A percentile compares a stretch with the other conserved stretches of the same genome.
Evolutionary conservation across 1,140 invertebrate species (phyloP).

Genomic region (Myzus persicae): DNA sequence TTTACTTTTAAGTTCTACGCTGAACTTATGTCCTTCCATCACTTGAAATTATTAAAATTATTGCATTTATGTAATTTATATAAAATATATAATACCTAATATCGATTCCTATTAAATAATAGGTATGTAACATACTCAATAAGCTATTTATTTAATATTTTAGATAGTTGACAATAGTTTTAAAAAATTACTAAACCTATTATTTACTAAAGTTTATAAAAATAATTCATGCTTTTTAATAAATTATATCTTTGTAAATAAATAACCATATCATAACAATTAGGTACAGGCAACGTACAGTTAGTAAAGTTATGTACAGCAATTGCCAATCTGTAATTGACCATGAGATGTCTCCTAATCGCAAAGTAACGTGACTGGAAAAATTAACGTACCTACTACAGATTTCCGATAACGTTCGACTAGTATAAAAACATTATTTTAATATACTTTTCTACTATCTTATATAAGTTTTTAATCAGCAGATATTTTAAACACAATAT

Average conservation of each 20-base stretch:
- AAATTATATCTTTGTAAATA: neutral
- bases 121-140: neutral
- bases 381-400: neutral
- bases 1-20: neutral
- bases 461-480: neutral
- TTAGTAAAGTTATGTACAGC: neutral
- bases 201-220: neutral
- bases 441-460: neutral
- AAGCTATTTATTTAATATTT: neutral
- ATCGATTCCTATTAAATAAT: no score
- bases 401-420: neutral
- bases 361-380: neutral
- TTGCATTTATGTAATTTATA: neutral
- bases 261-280: neutral
- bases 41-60: neutral
- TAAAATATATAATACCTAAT: neutral
- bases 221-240: neutral
- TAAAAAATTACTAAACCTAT: neutral
- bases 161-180: neutral
- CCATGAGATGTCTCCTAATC: neutral
- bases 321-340: neutral
- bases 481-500: neutral
- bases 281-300: neutral
- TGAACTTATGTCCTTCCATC: neutral
- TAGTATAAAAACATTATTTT: neutral